Evolutionary conservation across 1,140 invertebrate genomes (phyloP).

Genomic region (Sitodiplosis mosellana): DNA sequence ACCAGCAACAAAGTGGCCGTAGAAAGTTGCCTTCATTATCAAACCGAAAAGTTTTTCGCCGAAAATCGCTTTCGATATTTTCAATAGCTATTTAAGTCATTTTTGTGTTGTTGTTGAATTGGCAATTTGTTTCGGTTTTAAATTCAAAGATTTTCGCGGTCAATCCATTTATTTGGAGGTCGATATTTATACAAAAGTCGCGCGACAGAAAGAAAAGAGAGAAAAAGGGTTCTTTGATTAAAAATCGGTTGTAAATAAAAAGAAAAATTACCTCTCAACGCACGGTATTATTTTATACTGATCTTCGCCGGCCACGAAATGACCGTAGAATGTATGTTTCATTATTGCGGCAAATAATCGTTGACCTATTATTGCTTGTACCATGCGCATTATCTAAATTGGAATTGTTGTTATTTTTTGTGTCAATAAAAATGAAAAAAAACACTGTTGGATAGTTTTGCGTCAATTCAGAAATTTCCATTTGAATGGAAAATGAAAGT

Average conservation of each 20-base stretch:
- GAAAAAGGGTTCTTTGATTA: constrained; percentile 12
- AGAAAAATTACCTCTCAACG: constrained; percentile 22
- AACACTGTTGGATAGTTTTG: no score
- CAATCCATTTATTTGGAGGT: no score
- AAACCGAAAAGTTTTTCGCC: constrained; percentile 68
- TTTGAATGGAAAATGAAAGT: no score
- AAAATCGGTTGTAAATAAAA: constrained; percentile 5
- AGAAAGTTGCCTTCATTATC: constrained; percentile 91
- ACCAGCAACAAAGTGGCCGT: constrained; percentile 96
- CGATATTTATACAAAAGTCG: neutral
- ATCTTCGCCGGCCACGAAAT: constrained; percentile 79
- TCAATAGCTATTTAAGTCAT: constrained; percentile 55
- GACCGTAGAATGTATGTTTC: constrained; percentile 85
- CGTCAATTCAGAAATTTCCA: no score
- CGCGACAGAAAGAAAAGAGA: constrained; percentile 25
- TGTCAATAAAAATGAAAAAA: no score
- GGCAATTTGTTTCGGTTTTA: no score
- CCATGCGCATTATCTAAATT: constrained; percentile 65
- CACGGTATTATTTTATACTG: constrained; percentile 23
- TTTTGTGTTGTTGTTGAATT: no score
- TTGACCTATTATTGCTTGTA: constrained; percentile 53
- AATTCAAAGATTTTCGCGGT: no score
- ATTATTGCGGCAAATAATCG: constrained; percentile 59
- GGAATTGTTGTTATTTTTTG: no score
- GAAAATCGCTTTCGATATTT: constrained; percentile 54